Conservation (phyloP, 2,888 invertebrate genomes). For the Altica lythri region DNA sequence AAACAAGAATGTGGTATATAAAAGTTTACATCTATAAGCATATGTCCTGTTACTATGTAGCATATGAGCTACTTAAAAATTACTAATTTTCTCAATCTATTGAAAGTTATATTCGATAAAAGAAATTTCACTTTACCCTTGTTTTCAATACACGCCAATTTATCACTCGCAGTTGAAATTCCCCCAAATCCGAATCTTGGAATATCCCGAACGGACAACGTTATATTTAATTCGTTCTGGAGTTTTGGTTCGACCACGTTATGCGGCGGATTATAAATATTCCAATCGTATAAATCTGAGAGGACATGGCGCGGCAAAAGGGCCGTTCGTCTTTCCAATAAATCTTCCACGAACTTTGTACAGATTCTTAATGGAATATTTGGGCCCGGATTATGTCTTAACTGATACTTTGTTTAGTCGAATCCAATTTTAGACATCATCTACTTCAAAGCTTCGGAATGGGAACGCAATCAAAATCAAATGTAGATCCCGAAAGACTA, state of each 20-base stretch:
- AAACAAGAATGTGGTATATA: too few relatives aligned
- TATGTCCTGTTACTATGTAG: too few relatives aligned
- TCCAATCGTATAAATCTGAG: slow-evolving; percentile 53
- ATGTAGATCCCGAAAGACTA: slow-evolving; percentile 52
- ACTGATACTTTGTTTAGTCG: slow-evolving; percentile 52
- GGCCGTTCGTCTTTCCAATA: slow-evolving; percentile 34
- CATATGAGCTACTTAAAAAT: too few relatives aligned
- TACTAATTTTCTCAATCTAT: neutral
- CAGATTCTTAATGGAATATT: slow-evolving; percentile 39
- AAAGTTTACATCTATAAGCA: too few relatives aligned
- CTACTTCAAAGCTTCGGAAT: slow-evolving; percentile 24
- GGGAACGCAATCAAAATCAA: slow-evolving; percentile 53
- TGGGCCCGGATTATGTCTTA: slow-evolving; percentile 37
- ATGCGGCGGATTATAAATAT: slow-evolving; percentile 53
- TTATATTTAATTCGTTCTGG: slow-evolving; percentile 52
- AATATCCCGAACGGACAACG: slow-evolving; percentile 38
- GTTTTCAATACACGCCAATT: slow-evolving; percentile 33
- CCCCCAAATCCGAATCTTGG: slow-evolving; percentile 28
- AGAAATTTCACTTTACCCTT: slow-evolving; percentile 19
- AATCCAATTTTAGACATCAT: slow-evolving; percentile 49
- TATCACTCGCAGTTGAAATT: slow-evolving; percentile 20
- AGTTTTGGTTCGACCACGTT: slow-evolving; percentile 42
- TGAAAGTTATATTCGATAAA: slow-evolving; percentile 2
- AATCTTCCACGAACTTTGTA: slow-evolving; percentile 34
- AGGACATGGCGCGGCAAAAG: slow-evolving; percentile 39